Evolutionary conservation across 2,797 vertebrate species (phyloP), one percentile per base, ranked within the genome.

Genomic region (Coregonus ussuriensis): DNA sequence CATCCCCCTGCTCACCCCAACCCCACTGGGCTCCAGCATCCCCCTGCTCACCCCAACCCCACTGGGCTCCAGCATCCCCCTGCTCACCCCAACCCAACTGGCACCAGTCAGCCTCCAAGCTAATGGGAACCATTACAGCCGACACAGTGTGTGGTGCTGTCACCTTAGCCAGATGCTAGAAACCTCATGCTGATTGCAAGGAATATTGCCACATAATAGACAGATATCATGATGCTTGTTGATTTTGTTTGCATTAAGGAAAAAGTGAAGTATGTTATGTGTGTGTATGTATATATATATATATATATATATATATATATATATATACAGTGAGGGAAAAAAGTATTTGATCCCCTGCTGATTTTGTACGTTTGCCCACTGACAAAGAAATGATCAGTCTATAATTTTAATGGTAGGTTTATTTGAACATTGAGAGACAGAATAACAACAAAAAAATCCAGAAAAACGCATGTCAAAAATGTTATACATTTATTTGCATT

Each of bases 81-180:
- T n/a, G 1, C 54, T 56, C 4, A 18, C 7, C 18, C 68, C n/a
- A 21, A 21, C 68, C 68, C 37, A 41, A 47, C 56, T 59, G 56
- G 25, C 53, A 16, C 53, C 53, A 54, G 1, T 16, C 15, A 4
- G 14, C 53, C 53, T 33, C 31, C 31, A 33, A 33, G 65, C 65
- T 67, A 67, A 67, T 67, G 29, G 65, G 33, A 67, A 67, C 31
- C 65, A 31, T 67, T 67, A 33, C 31, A 67, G 65, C 65, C 33
- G 65, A 67, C 65, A 16, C 65, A 67, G 65, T 67, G 63, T 65
- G 31, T 67, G 65, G 65, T 67, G 31, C 14, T 67, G 31, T 31
- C 29, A 67, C 25, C 25, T 29, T 33, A 29, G 65, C 65, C 65
- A 67, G 31, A 67, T 67, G 65, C 31, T 67, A 35, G 65, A 41